Percentiles rank a stretch among this genome's conserved stretches.
phyloP scores from a whole-genome alignment of 2,113 vertebrate genomes.

The Lonchura striata region DNA sequence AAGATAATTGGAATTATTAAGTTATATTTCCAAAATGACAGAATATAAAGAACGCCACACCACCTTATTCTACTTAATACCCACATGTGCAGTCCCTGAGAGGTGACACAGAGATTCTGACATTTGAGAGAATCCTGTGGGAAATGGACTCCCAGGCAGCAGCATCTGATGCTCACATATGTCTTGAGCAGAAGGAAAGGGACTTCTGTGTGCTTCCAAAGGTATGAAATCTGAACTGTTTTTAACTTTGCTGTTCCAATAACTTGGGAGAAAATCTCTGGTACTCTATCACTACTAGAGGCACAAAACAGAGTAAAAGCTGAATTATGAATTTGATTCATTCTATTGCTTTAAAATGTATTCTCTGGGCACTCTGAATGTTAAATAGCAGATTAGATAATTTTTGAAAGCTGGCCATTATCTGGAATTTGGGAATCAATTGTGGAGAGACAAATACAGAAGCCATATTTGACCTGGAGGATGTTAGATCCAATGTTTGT shows the following conservation, averaged over 20 bases:
- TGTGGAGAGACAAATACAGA: neutral
- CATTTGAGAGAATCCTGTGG: neutral
- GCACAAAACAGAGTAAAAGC: neutral
- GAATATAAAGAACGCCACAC: neutral
- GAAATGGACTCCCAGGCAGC: neutral
- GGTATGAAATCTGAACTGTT: neutral
- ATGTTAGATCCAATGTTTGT: fast-evolving
- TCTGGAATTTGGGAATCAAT: neutral
- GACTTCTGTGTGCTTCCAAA: neutral
- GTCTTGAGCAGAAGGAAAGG: neutral
- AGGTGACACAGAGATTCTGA: neutral
- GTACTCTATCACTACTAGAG: neutral
- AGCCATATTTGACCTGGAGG: neutral
- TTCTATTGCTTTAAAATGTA: neutral
- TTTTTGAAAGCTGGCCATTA: neutral
- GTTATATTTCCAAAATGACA: neutral
- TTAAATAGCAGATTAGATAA: neutral
- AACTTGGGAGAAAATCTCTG: neutral
- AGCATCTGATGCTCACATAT: neutral
- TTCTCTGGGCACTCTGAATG: neutral
- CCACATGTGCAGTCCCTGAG: neutral
- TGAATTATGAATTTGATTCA: neutral
- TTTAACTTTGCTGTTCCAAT: neutral
- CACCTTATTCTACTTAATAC: neutral
- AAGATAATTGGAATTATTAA: neutral